Evolutionary conservation across 2,888 invertebrate species (phyloP), one percentile per base, ranked within the genome.

Genomic region (Biston betularia): DNA sequence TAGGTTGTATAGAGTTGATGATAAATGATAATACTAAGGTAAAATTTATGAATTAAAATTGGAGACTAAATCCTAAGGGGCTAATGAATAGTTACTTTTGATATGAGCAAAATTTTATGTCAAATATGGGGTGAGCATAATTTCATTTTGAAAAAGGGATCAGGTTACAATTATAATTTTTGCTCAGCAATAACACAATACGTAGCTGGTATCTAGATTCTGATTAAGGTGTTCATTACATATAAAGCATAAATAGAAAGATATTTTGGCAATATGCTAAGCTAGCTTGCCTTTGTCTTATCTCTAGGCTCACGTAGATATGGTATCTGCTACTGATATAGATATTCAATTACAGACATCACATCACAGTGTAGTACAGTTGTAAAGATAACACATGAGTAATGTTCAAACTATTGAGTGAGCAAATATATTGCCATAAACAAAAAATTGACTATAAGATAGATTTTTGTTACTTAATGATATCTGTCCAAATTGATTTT

Each of bases 261-360:
- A 77, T 81, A 80, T 83, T 87, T 85, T 75, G 78, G 80, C 82
- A 77, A 77, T 80, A 83, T 74, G 72, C 72, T 68, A 75, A 68
- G 76, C 69, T 75, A 72, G 73, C 76, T 77, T 79, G 68, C 78
- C 79, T 84, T 80, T 75, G 80, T 82, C 79, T 86, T 88, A 89
- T 89, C 88, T 74, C 65, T 76, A 79, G 69, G 78, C 76, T 82
- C 75, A 74, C 74, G 77, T 71, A 83, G 89, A 89, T 89, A 89
- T 71, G 79, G 69, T 89, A 89, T 89, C 89, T 82, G 72, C 78
- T 78, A 78, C 81, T 84, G 86, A 87, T 89, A 88, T 79, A 83
- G 80, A 80, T 82, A 84, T 75, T 74, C 75, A 71, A 52, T 69
- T 80, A 79, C 75, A 79, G 71, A 84, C 88, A 86, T 85, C 87